Percentiles rank a stretch among this genome's conserved stretches.
These are phyloP conservation scores for Argynnis bischoffii DNA, from an alignment of 2,888 invertebrate species.

Conservation along the genomic window DNA sequence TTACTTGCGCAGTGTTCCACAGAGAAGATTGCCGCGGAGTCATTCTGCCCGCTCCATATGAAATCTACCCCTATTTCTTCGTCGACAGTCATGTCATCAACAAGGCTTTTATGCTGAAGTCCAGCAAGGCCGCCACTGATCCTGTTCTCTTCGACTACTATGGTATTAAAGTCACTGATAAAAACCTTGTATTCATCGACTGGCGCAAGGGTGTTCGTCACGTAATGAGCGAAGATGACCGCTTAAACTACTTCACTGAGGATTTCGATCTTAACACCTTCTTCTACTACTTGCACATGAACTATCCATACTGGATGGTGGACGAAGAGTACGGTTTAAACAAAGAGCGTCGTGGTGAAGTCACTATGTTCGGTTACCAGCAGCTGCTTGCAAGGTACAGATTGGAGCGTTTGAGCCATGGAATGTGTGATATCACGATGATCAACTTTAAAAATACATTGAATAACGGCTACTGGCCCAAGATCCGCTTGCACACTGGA, in stretches of 20 bases:
- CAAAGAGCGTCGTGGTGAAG: slow-evolving; percentile 80
- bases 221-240: slow-evolving; percentile 82
- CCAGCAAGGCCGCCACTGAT: slow-evolving; percentile 82
- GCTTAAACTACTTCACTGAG: slow-evolving; percentile 87
- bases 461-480: slow-evolving; percentile 82
- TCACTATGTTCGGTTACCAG: slow-evolving; percentile 83
- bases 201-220: slow-evolving; percentile 86
- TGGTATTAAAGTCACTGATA: slow-evolving; percentile 74
- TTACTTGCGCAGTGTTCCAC: slow-evolving; percentile 86
- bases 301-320: slow-evolving; percentile 87
- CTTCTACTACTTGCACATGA: slow-evolving; percentile 86
- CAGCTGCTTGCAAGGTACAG: slow-evolving; percentile 84
- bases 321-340: slow-evolving; percentile 76
- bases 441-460: slow-evolving; percentile 71
- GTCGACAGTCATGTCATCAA: slow-evolving; percentile 87
- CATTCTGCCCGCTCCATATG: slow-evolving; percentile 87
- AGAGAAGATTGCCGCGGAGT: slow-evolving; percentile 85
- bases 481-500: slow-evolving; percentile 80
- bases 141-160: slow-evolving; percentile 79
- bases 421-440: slow-evolving; percentile 74
- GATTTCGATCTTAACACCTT: slow-evolving; percentile 89
- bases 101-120: slow-evolving; percentile 84
- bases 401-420: slow-evolving; percentile 75
- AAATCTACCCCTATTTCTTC: slow-evolving; percentile 90
- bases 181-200: slow-evolving; percentile 83